Base-by-base conservation (phyloP, 2,113 vertebrate species). In the Catharus bicknelli region DNA sequence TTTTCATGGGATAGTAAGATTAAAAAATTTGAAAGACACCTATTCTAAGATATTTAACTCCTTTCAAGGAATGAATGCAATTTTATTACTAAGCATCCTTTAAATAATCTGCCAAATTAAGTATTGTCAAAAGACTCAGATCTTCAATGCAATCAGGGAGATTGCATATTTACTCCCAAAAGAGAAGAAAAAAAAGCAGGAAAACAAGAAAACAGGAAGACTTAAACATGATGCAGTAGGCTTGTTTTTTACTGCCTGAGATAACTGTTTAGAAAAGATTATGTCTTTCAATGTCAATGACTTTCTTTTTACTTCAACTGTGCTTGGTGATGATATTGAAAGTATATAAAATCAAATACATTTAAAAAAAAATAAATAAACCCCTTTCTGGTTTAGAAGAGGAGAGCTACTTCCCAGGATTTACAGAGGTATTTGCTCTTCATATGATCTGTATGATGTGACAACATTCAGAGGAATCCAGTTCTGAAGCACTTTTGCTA, bases 371-470 rank as follows among this genome's bases (percentile, higher is more conserved):
- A 42, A 61, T 25, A 29, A 34, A 14, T 20, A 51, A 57, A 10
- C 0, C 0, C 2, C 2, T 2, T 54, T 73, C 13, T 22, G 14
- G 27, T 50, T 51, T 63, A 23, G 51, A 36, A 42, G 18, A 59
- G 25, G 11, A 69, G 27, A 80, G 21, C 26, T 57, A 16, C 22
- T 78, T 90, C 38, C 36, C 55, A 18, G 43, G 17, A 88, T 32
- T 51, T 73, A 43, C 23, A 59, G 17, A 11, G 10, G 29, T 63
- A 77, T 64, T 68, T 85, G 11, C 17, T 74, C n/a, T 74, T 84
- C 20, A 32, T 25, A 32, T 16, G 19, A 32, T 64, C 29, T 59
- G 15, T 55, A 48, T 38, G 25, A 72, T 0, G 1, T 17, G 26
- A 64, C 3, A 3, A 51, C 32, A 30, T 51, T 78, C 23, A 64